A percentile compares a stretch with the other conserved stretches of the same genome.
Conservation (phyloP, 2,888 invertebrate species). For the Deroplatys truncata region DNA sequence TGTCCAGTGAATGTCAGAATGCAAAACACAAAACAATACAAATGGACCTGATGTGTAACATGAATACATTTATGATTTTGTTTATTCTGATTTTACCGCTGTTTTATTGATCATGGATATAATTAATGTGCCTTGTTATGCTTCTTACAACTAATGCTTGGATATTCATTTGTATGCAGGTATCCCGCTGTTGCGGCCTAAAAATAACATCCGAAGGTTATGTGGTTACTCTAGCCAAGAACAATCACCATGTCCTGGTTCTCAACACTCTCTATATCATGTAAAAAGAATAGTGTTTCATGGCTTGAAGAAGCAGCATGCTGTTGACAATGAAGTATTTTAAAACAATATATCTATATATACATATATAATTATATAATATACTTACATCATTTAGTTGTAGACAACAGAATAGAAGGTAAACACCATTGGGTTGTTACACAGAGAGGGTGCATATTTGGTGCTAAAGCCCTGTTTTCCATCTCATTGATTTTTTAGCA, state of each 20-base stretch:
- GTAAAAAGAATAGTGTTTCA: constrained; percentile 54
- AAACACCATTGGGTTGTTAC: not conserved
- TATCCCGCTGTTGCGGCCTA: constrained; percentile 94
- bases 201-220: constrained; percentile 97
- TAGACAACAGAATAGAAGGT: not conserved
- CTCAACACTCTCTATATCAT: constrained; percentile 90
- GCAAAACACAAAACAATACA: too few relatives aligned
- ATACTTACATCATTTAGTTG: not conserved
- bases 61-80: too few relatives aligned
- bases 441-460: not conserved
- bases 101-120: too few relatives aligned
- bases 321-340: not conserved
- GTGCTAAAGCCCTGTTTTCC: not conserved
- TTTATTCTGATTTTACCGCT: too few relatives aligned
- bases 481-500: not conserved
- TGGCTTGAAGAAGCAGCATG: not conserved
- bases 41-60: too few relatives aligned
- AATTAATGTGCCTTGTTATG: too few relatives aligned
- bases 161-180: constrained; percentile 54
- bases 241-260: constrained; percentile 97
- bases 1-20: too few relatives aligned
- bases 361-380: not conserved
- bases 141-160: too few relatives aligned
- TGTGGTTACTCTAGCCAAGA: constrained; percentile 94
- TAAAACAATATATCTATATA: not conserved